Evolutionary conservation across 2,888 invertebrate species (phyloP).

Genomic region (Apamea sordens): DNA sequence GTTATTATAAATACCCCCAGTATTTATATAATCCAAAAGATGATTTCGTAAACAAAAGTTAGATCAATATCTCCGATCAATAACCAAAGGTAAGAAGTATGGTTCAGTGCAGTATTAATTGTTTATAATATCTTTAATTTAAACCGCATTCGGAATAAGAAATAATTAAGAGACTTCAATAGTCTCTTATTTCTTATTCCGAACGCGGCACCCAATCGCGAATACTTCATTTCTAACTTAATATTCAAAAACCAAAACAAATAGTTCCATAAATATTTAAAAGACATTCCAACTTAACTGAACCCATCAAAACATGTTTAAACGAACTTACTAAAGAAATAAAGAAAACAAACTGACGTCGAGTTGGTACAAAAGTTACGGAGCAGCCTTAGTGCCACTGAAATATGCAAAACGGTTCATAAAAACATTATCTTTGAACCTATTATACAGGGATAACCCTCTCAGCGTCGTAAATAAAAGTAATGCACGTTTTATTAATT

Average conservation of each 20-base stretch:
- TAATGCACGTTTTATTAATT: slow-evolving; percentile 73
- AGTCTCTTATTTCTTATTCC: too few relatives aligned
- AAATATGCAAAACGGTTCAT: slow-evolving; percentile 73
- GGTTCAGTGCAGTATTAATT: too few relatives aligned
- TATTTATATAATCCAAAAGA: too few relatives aligned
- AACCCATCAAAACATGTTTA: slow-evolving; percentile 27
- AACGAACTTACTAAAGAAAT: slow-evolving; percentile 37
- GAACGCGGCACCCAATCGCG: not conserved
- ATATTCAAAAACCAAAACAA: not conserved
- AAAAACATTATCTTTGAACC: slow-evolving; percentile 69
- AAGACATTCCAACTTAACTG: slow-evolving; percentile 15
- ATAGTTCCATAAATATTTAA: slow-evolving; percentile 22
- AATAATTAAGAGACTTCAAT: not conserved
- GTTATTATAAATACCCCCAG: too few relatives aligned
- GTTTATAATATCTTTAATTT: too few relatives aligned
- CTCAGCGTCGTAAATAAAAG: slow-evolving; percentile 65
- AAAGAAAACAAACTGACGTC: slow-evolving; percentile 49
- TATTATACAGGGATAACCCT: slow-evolving; percentile 62
- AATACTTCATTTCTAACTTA: not conserved
- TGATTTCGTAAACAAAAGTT: not conserved
- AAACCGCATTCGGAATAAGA: too few relatives aligned
- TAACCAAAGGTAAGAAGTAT: too few relatives aligned
- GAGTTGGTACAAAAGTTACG: slow-evolving; percentile 56
- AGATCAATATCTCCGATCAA: not conserved
- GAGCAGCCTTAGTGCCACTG: slow-evolving; percentile 64